Conservation (phyloP, 2,888 invertebrate genomes). For the Drosophila melanosoma region DNA sequence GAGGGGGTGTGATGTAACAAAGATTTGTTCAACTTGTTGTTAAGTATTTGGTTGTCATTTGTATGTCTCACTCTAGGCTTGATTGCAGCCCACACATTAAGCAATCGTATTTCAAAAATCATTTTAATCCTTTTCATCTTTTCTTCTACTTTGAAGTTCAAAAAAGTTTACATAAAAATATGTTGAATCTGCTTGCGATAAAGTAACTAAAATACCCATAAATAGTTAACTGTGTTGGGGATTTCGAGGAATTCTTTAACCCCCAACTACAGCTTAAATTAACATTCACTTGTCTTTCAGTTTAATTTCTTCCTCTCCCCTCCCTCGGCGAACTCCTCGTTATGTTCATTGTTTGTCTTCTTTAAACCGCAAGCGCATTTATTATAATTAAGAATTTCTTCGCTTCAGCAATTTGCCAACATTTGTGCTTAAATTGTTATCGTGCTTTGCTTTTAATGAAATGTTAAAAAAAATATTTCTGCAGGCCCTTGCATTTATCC, state of each 20-base stretch:
- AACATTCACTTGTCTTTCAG: slow-evolving; percentile 30
- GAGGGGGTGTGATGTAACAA: background rate
- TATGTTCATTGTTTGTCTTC: slow-evolving; percentile 9
- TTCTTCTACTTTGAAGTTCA: background rate
- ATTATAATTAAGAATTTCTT: slow-evolving; percentile 66
- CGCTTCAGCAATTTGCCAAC: slow-evolving; percentile 62
- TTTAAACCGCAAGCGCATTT: slow-evolving; percentile 35
- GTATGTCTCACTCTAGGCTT: slow-evolving; percentile 16
- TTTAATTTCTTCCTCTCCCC: background rate
- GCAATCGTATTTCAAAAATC: slow-evolving; percentile 8
- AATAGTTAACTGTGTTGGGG: slow-evolving; percentile 23
- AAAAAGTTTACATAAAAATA: background rate
- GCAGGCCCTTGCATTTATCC: slow-evolving; percentile 33
- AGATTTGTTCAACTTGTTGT: slow-evolving; percentile 27
- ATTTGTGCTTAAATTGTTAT: slow-evolving; percentile 59
- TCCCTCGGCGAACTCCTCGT: background rate
- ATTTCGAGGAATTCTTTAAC: background rate
- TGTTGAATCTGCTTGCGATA: background rate
- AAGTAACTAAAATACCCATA: slow-evolving; percentile 23
- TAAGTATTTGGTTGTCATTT: slow-evolving; percentile 34
- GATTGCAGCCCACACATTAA: slow-evolving; percentile 16
- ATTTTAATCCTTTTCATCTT: background rate
- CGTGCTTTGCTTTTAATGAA: slow-evolving; percentile 45
- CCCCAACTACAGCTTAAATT: slow-evolving; percentile 9
- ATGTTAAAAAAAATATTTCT: slow-evolving; percentile 54